A percentile compares a stretch with the other conserved stretches of the same genome.
Evolutionary conservation across 2,888 invertebrate species (phyloP).

Genomic region (Odontomyia ornata): DNA sequence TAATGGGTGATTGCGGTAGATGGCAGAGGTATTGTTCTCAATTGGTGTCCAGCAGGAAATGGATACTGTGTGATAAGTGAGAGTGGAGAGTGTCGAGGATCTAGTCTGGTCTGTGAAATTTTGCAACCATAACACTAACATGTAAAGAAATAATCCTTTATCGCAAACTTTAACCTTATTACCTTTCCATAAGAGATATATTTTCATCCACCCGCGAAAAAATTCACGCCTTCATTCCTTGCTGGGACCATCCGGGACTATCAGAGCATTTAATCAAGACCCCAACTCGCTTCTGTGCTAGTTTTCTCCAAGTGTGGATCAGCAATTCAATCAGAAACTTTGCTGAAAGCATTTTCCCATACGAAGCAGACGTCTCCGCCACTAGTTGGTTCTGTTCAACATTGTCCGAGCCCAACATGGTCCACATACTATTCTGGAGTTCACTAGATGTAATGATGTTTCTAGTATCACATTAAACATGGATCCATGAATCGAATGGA

Average conservation of each 20-base stretch:
- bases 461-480: conserved; percentile 30
- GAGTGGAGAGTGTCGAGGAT: no score
- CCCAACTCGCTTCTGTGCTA: conserved; percentile 29
- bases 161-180: no score
- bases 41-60: conserved; percentile 6
- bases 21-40: background rate
- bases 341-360: conserved; percentile 33
- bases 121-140: no score
- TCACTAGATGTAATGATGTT: conserved; percentile 29
- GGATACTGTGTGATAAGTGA: background rate
- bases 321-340: background rate
- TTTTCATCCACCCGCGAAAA: no score
- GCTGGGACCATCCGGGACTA: background rate
- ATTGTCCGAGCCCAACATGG: background rate
- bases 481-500: conserved; percentile 4
- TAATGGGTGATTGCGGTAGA: background rate
- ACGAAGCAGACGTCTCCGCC: background rate
- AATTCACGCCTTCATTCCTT: background rate
- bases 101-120: no score
- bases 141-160: no score
- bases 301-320: conserved; percentile 29
- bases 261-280: conserved; percentile 21
- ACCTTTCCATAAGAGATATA: no score
- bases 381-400: background rate
- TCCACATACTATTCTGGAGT: background rate